Evolutionary conservation across 2,888 invertebrate species (phyloP), one percentile per base, ranked within the genome.

Genomic region (Cancer borealis): DNA sequence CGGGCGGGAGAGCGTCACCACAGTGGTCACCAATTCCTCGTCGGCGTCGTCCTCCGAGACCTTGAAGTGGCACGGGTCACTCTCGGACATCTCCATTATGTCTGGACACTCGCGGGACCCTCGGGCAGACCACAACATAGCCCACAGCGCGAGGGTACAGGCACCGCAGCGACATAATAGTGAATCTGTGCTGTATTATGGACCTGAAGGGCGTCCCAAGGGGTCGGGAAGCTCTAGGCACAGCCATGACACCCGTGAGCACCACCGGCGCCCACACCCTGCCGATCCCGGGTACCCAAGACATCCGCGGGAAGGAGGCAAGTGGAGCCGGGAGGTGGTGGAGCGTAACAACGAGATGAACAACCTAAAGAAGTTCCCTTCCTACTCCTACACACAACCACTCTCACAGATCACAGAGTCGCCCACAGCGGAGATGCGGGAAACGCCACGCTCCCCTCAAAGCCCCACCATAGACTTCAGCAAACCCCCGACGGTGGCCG

Each of bases 101-200:
- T 97, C 97, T 96, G 96, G 96, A 93, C 95, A 94, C 95, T 96
- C 96, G 30, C 96, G 96, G 73, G 95, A 96, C 21, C 96, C 96
- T 10, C 96, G 96, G 96, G 96, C 96, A 95, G 97, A 97, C 96
- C 98, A 98, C 96, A 97, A 98, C 95, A 98, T 98, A 96, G 98
- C 97, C 88, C 98, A 98, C 96, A 98, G 98, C 96, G 98, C 98
- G 60, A 97, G 98, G 95, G 98, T 98, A 46, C 97, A 98, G 96
- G 98, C 98, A 89, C 98, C 98, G 17, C 98, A 98, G 96, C 97
- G 98, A 93, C 98, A 98, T 96, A 97, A 98, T 96, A 98, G 98
- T 91, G 98, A 98, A 96, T 98, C 98, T 96, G 98, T 98, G 46
- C 96, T 98, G 88, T 98, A 98, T 96, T 97, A 98, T 96, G 97